phyloP scores from a whole-genome alignment of 1,140 invertebrate species.

The Tetragonula clypearis region DNA sequence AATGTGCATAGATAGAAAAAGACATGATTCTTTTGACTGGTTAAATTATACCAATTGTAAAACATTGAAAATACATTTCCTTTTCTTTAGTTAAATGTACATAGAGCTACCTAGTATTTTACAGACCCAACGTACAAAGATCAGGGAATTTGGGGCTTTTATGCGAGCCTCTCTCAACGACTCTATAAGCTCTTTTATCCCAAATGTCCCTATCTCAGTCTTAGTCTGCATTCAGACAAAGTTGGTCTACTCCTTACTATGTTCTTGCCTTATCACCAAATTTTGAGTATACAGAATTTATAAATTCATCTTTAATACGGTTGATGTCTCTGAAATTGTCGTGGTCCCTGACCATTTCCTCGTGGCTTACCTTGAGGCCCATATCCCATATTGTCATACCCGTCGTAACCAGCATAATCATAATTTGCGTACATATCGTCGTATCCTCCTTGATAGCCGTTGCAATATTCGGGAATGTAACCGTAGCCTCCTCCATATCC shows the following conservation, averaged over 20 bases:
- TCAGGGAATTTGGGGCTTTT: constrained; percentile 38
- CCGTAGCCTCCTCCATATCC: constrained; percentile 81
- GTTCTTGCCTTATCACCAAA: constrained; percentile 72
- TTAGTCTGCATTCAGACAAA: constrained; percentile 59
- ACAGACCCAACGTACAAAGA: constrained; percentile 46
- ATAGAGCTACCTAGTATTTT: constrained; percentile 49
- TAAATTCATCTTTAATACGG: constrained; percentile 77
- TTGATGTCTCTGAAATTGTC: constrained; percentile 82
- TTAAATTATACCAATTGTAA: constrained; percentile 35
- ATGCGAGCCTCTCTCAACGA: not conserved
- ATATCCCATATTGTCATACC: constrained; percentile 79
- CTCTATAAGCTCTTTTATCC: constrained; percentile 28
- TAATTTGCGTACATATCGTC: constrained; percentile 79
- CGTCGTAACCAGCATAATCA: constrained; percentile 78
- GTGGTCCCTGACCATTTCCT: constrained; percentile 78
- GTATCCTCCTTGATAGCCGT: constrained; percentile 78
- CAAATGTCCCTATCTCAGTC: constrained; percentile 54
- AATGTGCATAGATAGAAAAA: constrained; percentile 44
- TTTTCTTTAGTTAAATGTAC: constrained; percentile 52
- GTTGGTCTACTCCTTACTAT: constrained; percentile 72
- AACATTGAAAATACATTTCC: constrained; percentile 33
- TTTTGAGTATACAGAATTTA: constrained; percentile 52
- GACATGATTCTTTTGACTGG: constrained; percentile 20
- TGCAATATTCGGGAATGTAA: constrained; percentile 79
- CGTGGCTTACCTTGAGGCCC: constrained; percentile 75